phyloP scores from a whole-genome alignment of 1,140 invertebrate species.

The Steinernema khuongi region DNA sequence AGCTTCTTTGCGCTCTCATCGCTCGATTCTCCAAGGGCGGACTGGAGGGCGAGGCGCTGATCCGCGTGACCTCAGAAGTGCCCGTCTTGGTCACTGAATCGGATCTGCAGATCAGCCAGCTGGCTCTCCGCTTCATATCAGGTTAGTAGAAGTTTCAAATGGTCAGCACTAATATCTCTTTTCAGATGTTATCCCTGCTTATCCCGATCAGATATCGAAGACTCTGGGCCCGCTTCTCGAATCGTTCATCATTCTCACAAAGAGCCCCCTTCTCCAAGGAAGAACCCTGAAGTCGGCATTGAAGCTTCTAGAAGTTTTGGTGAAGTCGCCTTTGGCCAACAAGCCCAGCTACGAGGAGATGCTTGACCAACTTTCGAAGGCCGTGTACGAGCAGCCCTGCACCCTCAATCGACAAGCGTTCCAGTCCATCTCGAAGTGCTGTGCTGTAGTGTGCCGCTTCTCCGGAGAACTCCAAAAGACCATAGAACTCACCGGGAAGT shows the following conservation, averaged over 20 bases:
- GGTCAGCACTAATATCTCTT: constrained; percentile 58
- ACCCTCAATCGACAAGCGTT: constrained; percentile 62
- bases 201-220: constrained; percentile 62
- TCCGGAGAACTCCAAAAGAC: constrained; percentile 23
- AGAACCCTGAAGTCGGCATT: constrained; percentile 80
- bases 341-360: constrained; percentile 64
- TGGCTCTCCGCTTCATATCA: constrained; percentile 68
- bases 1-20: constrained; percentile 80
- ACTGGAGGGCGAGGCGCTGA: constrained; percentile 69
- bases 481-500: constrained; percentile 59
- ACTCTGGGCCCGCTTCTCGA: constrained; percentile 21
- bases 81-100: constrained; percentile 82
- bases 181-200: not conserved
- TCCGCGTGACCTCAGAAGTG: constrained; percentile 75
- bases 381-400: constrained; percentile 56
- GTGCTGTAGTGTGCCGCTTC: constrained; percentile 23
- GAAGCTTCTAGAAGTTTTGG: constrained; percentile 79
- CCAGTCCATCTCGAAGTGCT: constrained; percentile 47
- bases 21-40: constrained; percentile 71
- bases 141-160: constrained; percentile 61
- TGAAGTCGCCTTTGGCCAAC: constrained; percentile 68
- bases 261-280: constrained; percentile 81
- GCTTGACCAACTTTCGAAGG: constrained; percentile 69
- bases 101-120: constrained; percentile 92
- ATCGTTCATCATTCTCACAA: constrained; percentile 66